Percentiles rank a stretch among this genome's conserved stretches.
Conservation (phyloP, 2,113 vertebrate species). For the Lycaon pictus region DNA sequence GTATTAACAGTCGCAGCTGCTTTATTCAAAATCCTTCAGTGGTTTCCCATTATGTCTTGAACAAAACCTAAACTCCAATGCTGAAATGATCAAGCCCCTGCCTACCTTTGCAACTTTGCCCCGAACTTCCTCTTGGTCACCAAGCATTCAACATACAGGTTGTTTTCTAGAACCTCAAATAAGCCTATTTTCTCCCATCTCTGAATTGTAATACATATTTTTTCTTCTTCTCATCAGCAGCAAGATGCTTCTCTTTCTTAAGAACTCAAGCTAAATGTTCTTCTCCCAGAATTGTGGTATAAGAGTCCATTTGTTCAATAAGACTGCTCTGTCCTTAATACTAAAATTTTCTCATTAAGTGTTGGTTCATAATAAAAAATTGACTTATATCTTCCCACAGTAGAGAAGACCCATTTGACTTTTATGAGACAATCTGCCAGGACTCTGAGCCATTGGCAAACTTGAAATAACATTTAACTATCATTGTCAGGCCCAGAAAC, state of each 20-base stretch:
- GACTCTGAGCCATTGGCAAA: neutral
- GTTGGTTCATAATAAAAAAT: neutral
- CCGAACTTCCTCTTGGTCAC: neutral
- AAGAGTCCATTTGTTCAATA: neutral
- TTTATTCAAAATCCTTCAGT: neutral
- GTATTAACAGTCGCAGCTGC: neutral
- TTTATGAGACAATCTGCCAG: neutral
- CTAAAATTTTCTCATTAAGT: neutral
- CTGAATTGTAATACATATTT: neutral
- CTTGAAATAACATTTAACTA: slow-evolving; percentile 14
- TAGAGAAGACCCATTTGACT: neutral
- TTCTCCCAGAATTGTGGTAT: neutral
- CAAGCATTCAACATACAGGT: neutral
- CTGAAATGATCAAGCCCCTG: fast-evolving
- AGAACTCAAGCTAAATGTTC: neutral
- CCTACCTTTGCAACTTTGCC: neutral
- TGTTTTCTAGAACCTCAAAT: neutral
- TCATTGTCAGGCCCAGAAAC: neutral
- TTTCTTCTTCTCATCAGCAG: neutral
- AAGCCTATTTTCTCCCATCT: neutral
- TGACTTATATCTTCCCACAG: neutral
- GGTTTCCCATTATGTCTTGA: neutral
- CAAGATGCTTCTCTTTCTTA: neutral
- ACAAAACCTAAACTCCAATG: neutral
- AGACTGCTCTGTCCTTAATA: neutral